phyloP scores from a whole-genome alignment of 2,888 invertebrate species.

The Noctua comes region DNA sequence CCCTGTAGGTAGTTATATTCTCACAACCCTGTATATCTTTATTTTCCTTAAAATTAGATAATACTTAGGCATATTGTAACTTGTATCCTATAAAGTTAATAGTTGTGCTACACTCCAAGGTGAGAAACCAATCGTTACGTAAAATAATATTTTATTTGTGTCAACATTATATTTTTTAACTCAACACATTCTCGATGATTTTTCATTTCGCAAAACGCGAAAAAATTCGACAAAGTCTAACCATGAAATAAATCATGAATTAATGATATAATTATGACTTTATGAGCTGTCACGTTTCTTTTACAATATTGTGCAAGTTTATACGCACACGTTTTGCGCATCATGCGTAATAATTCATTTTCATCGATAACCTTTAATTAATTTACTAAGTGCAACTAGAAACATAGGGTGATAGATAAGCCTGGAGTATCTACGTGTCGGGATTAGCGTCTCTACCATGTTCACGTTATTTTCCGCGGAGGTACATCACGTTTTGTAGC shows the following conservation, averaged over 20 bases:
- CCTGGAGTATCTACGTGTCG: conserved; percentile 38
- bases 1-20: background rate
- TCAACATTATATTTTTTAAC: background rate
- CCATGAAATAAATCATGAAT: conserved; percentile 9
- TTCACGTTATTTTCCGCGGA: conserved; percentile 42
- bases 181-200: background rate
- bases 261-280: conserved; percentile 1
- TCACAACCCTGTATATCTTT: background rate
- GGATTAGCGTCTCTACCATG: background rate
- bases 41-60: too few species aligned
- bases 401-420: conserved; percentile 37
- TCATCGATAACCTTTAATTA: conserved; percentile 53
- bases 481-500: conserved; percentile 42
- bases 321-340: conserved; percentile 42
- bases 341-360: conserved; percentile 43
- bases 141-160: background rate
- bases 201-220: background rate
- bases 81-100: background rate
- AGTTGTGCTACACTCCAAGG: background rate
- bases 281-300: conserved; percentile 41
- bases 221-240: background rate
- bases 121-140: background rate
- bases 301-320: conserved; percentile 40
- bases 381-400: conserved; percentile 28
- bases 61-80: background rate